Base-by-base conservation (phyloP, 2,888 invertebrate genomes). In the Torymus tubicola region DNA sequence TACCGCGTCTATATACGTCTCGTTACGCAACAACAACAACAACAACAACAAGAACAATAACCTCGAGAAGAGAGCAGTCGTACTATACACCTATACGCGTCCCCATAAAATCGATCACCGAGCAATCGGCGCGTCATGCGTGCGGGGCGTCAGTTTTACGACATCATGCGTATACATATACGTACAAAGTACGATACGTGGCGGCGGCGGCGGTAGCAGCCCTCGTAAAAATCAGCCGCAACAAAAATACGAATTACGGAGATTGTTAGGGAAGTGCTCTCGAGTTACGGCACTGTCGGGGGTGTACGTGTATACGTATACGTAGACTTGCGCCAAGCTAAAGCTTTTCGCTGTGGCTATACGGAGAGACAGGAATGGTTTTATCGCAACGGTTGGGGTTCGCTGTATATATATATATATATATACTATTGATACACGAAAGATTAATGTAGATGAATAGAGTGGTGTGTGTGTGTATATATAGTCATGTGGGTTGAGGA, bases 191-290 rank as follows among this genome's bases (percentile, higher is more conserved):
- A 67, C 53, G 53, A 24, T 12, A n/a, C n/a, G 42, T n/a, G n/a
- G 65, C 14, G 10, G n/a, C 8, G 16, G 50, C 21, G 52, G 11
- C 16, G n/a, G 16, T 31, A 3, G 52, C 50, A 52, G 10, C 10
- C 21, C 69, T 69, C 69, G 69, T 69, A 69, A 69, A 69, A 57
- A 69, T 69, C 55, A 31, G 31, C n/a, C 69, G 31, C 24, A 16
- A 31, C 24, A 57, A 69, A 57, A 57, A 69, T n/a, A 69, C 69
- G 57, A 69, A 57, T 55, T 57, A 57, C 31, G 31, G 31, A 55
- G 57, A 69, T 69, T 68, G 68, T 68, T 21, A 21, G 64, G 42
- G 24, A 55, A 53, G 55, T 52, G 3, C 64, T 42, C 11, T 11
- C 24, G 4, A 12, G 11, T 12, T 18, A 13, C 64, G 13, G n/a